These are phyloP conservation scores for Antitype chi DNA, from an alignment of 2,888 invertebrate genomes.

Conservation along the genomic window DNA sequence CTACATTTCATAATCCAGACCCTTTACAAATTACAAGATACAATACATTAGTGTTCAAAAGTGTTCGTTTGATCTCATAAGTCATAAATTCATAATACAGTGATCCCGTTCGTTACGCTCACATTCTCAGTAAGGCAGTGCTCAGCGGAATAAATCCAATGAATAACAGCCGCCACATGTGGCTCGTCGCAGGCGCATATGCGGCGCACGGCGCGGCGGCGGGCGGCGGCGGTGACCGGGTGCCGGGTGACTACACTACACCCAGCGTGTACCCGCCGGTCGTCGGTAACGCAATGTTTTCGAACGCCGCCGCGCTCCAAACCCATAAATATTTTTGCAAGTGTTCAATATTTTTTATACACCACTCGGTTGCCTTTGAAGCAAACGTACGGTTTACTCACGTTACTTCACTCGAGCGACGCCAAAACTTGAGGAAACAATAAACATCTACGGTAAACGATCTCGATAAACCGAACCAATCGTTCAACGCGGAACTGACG, in stretches of 20 bases:
- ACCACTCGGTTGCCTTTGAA: slow-evolving; percentile 32
- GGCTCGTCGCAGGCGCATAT: not conserved
- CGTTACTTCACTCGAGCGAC: slow-evolving; percentile 14
- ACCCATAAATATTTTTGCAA: slow-evolving; percentile 56
- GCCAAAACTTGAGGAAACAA: slow-evolving; percentile 32
- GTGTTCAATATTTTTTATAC: slow-evolving; percentile 47
- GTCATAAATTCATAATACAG: no score
- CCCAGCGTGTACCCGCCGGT: not conserved
- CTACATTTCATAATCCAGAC: slow-evolving; percentile 9
- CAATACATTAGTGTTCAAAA: slow-evolving; percentile 10
- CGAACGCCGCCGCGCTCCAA: slow-evolving; percentile 14
- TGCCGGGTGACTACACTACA: not conserved
- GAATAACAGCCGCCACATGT: slow-evolving; percentile 36
- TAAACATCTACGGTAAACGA: slow-evolving; percentile 40
- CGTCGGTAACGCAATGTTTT: slow-evolving; percentile 29
- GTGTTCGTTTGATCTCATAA: slow-evolving; percentile 33
- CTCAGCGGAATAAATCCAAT: slow-evolving; percentile 17
- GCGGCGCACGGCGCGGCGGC: no score
- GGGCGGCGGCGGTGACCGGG: no score
- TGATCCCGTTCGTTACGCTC: slow-evolving; percentile 16
- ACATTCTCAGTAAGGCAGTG: slow-evolving; percentile 5
- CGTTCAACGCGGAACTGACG: slow-evolving; percentile 19
- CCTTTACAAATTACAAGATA: slow-evolving; percentile 16
- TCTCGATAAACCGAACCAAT: slow-evolving; percentile 14
- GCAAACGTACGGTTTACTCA: not conserved